Evolutionary conservation across 2,113 vertebrate species (phyloP), one percentile per base, ranked within the genome.

Genomic region (Scortum barcoo): DNA sequence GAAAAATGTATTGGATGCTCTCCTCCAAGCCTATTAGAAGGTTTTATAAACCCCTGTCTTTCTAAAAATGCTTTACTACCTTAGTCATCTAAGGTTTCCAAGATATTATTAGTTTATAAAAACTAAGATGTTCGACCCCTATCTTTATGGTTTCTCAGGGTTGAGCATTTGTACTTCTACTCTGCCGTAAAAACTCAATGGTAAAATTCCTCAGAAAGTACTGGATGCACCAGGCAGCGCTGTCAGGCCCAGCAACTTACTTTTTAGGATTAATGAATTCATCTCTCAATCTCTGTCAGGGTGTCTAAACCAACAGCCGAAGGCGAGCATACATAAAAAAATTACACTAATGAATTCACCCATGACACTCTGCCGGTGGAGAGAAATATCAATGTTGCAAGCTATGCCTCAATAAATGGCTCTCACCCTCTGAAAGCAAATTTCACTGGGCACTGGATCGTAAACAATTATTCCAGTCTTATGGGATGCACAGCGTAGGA

Each of bases 391-490:
- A 81, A 48, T 73, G 79, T 57, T 67, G 22, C 46, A 79, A 76
- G 62, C 36, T 40, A 9, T 3, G 14, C 57, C 17, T 82, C 61
- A 78, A 54, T 70, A 78, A 71, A 67, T 33, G 78, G 2, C 46
- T 63, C 61, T 68, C 36, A 16, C 50, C 62, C 22, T 73, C 50
- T 83, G 65, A 89, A 83, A 86, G 71, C 62, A 83, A 87, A 93
- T 80, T 50, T 86, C 63, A 81, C 73, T 69, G 46, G 26, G 81
- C 53, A 78, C 22, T 84, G 81, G 72, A 61, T 73, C n/a, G 61
- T 85, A 66, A 89, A 86, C 68, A 88, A 85, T 85, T 78, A 86
- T 81, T 81, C 68, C 53, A 22, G 62, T 76, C 69, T 72, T 63
- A 68, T 24, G 65, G 60, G 44, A 80, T 61, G 76, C 42, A 38